Conservation (phyloP, 2,888 invertebrate species). For the Lymantria monacha region DNA sequence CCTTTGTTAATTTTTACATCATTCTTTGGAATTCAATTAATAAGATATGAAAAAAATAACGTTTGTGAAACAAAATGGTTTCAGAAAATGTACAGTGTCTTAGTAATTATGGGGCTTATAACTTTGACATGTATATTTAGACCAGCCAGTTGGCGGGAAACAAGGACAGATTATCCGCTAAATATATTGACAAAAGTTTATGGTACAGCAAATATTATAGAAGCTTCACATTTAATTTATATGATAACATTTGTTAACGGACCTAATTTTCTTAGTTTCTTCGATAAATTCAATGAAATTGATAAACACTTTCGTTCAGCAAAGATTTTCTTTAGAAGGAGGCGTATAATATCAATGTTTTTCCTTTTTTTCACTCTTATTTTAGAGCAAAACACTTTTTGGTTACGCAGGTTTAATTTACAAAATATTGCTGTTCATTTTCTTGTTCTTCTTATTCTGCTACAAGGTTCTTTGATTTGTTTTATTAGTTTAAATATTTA, state of each 20-base stretch:
- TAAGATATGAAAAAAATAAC: slow-evolving; percentile 34
- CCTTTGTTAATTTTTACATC: slow-evolving; percentile 45
- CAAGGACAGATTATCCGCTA: slow-evolving; percentile 48
- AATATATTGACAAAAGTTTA: slow-evolving; percentile 49
- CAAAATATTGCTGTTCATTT: slow-evolving; percentile 39
- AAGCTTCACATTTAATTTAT: slow-evolving; percentile 42
- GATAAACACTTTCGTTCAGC: slow-evolving; percentile 42
- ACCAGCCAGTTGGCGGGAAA: slow-evolving; percentile 44
- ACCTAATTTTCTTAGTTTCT: slow-evolving; percentile 39
- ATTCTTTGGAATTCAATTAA: slow-evolving; percentile 45
- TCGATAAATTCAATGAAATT: slow-evolving; percentile 41
- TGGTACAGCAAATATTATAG: slow-evolving; percentile 34
- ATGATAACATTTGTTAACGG: slow-evolving; percentile 40
- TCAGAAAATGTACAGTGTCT: slow-evolving; percentile 40
- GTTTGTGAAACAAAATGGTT: slow-evolving; percentile 26
- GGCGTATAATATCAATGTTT: slow-evolving; percentile 32
- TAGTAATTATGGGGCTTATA: slow-evolving; percentile 30
- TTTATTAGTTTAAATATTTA: slow-evolving; percentile 46
- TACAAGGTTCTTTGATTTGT: slow-evolving; percentile 48
- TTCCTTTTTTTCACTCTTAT: slow-evolving; percentile 34
- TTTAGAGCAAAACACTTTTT: slow-evolving; percentile 27
- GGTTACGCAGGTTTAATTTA: slow-evolving; percentile 36
- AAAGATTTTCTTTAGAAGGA: slow-evolving; percentile 32
- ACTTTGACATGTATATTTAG: slow-evolving; percentile 23
- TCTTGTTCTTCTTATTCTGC: slow-evolving; percentile 39